Conservation (phyloP, 2,113 vertebrate species). For the Melanotaenia duboulayi region DNA sequence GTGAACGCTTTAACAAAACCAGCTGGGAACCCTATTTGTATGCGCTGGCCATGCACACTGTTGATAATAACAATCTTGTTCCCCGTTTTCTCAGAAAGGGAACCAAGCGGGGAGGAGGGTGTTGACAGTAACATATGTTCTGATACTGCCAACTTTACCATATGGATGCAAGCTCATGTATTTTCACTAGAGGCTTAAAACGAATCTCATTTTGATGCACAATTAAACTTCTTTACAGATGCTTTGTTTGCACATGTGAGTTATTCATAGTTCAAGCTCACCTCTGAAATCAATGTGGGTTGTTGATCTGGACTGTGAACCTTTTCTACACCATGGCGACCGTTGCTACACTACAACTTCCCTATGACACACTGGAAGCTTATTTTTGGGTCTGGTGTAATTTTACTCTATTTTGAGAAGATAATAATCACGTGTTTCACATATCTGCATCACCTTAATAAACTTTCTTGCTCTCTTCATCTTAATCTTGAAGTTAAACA, state of each 20-base stretch:
- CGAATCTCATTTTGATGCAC: neutral
- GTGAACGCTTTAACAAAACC: constrained; percentile 14
- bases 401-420: constrained; percentile 12
- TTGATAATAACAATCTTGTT: constrained; percentile 34
- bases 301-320: constrained; percentile 7
- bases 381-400: neutral
- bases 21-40: neutral
- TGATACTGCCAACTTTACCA: neutral
- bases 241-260: constrained; percentile 12
- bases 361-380: neutral
- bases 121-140: neutral
- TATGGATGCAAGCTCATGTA: constrained; percentile 22
- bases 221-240: constrained; percentile 16
- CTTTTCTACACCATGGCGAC: neutral
- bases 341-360: neutral
- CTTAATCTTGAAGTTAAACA: neutral
- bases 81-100: constrained; percentile 49
- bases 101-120: neutral
- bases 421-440: constrained; percentile 10
- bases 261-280: constrained; percentile 13
- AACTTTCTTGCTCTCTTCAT: neutral
- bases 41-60: constrained; percentile 10
- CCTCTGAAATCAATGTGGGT: constrained; percentile 4
- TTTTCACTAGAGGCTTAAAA: constrained; percentile 20
- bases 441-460: neutral